phyloP scores from a whole-genome alignment of 30 jellyfish, hydroid and myxozoan genomes.

The Aurelia sp. region DNA sequence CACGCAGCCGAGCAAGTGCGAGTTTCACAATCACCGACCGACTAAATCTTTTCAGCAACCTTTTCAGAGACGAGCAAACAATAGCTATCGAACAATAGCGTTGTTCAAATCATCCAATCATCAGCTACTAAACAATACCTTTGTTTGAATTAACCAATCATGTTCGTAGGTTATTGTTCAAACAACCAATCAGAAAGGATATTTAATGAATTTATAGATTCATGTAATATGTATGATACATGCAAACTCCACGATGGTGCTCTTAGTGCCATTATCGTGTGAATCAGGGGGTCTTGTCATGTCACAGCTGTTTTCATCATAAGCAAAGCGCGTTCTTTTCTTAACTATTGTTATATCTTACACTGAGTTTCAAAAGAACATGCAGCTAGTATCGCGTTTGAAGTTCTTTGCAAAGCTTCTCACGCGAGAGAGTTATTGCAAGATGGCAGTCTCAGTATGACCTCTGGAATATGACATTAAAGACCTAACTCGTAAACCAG shows the following conservation, averaged over 20 bases:
- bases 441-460: no score
- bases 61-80: conserved; percentile 58
- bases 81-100: conserved; percentile 41
- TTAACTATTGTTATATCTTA: no score
- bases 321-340: not conserved
- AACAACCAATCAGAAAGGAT: conserved; percentile 59
- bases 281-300: conserved; percentile 29
- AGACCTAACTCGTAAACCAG: no score
- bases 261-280: conserved; percentile 22
- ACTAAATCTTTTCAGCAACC: conserved; percentile 39
- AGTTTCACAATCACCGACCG: conserved; percentile 58
- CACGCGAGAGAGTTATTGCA: no score
- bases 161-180: not conserved
- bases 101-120: conserved; percentile 61
- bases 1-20: conserved; percentile 49
- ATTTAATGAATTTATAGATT: conserved; percentile 10
- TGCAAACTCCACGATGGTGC: conserved; percentile 84
- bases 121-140: conserved; percentile 36
- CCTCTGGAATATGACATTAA: no score
- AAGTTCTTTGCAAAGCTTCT: not conserved
- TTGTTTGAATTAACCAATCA: conserved; percentile 64
- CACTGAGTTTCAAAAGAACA: not conserved
- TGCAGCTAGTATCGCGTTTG: not conserved
- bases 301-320: not conserved
- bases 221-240: conserved; percentile 78